These are phyloP conservation scores for Megaleporinus macrocephalus DNA, from an alignment of 2,113 vertebrate genomes.

Conservation along the genomic window DNA sequence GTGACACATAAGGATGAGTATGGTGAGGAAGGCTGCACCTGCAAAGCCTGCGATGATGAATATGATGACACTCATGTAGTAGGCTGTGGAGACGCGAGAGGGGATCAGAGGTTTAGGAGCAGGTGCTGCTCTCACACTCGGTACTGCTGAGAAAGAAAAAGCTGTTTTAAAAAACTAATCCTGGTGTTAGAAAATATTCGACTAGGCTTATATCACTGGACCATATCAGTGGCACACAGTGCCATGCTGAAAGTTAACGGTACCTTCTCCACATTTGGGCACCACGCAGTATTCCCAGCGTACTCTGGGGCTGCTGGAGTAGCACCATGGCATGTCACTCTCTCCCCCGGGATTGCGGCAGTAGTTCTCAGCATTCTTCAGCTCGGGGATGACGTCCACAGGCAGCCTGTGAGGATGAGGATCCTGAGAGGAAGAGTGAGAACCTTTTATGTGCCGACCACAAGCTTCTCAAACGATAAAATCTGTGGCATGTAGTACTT, in stretches of 20 bases:
- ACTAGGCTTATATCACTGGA: no score
- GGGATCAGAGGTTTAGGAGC: slow-evolving; percentile 71
- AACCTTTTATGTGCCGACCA: not conserved
- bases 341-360: slow-evolving; percentile 90
- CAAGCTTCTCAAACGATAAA: not conserved
- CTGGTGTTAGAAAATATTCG: no score
- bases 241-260: not conserved
- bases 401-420: slow-evolving; percentile 85
- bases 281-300: slow-evolving; percentile 89
- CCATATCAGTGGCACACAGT: not conserved
- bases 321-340: slow-evolving; percentile 88
- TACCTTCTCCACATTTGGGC: slow-evolving; percentile 77
- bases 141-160: slow-evolving; percentile 62
- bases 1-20: slow-evolving; percentile 81
- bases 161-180: not conserved
- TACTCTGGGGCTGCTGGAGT: slow-evolving; percentile 79
- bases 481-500: no score
- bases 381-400: slow-evolving; percentile 84
- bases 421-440: slow-evolving; percentile 62
- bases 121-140: slow-evolving; percentile 69
- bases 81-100: slow-evolving; percentile 79
- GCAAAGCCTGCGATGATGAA: slow-evolving; percentile 85
- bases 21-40: slow-evolving; percentile 74
- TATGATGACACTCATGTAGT: slow-evolving; percentile 93
- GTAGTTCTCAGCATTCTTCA: slow-evolving; percentile 82